phyloP scores from a whole-genome alignment of 2,797 vertebrate species.

The Eupleurogrammus muticus region DNA sequence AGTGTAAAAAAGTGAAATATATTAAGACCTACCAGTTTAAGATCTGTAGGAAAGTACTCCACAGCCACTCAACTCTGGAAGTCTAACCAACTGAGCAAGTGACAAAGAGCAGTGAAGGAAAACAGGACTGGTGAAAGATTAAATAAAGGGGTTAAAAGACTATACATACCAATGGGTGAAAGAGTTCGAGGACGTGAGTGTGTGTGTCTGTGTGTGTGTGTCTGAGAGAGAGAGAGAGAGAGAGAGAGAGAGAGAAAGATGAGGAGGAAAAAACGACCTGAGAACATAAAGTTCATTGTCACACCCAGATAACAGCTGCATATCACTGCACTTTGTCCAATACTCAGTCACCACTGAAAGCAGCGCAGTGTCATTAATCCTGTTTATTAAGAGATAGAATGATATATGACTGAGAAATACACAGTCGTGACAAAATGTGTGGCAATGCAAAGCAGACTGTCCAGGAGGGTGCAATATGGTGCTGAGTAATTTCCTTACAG shows the following conservation, averaged over 20 bases:
- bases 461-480: neutral
- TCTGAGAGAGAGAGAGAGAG: neutral
- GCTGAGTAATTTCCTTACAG: neutral
- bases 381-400: too few relatives aligned
- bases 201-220: neutral
- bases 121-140: conserved; percentile 30
- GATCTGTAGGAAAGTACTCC: conserved; percentile 19
- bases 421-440: neutral
- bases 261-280: neutral
- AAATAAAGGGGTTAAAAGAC: conserved; percentile 26
- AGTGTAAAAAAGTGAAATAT: conserved; percentile 1
- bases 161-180: conserved; percentile 8
- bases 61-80: neutral
- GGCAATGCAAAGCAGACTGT: neutral
- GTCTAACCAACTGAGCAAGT: conserved; percentile 11
- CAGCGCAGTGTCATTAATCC: neutral
- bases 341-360: neutral
- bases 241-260: neutral
- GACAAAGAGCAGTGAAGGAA: conserved; percentile 12
- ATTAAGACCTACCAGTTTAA: conserved; percentile 44
- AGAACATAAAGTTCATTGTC: conserved; percentile 56
- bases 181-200: conserved; percentile 1
- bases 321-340: conserved; percentile 37
- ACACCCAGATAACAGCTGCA: conserved; percentile 3
- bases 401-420: neutral